Evolutionary conservation across 2,888 invertebrate genomes (phyloP), one percentile per base, ranked within the genome.

Genomic region (Idaea biselata): DNA sequence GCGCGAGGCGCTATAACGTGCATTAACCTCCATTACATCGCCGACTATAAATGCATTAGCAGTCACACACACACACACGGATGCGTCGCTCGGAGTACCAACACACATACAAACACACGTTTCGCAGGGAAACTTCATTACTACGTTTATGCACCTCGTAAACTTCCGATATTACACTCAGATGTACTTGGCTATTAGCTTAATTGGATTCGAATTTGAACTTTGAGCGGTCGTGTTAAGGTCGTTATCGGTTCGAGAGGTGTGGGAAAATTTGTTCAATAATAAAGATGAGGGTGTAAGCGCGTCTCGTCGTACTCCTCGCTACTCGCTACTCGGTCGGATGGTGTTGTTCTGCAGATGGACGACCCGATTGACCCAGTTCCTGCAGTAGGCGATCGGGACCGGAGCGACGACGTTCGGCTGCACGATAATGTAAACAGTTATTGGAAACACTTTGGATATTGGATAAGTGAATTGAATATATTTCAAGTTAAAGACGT

Each of bases 121-220:
- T 61, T 59, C 62, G 66, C 66, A 61, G 63, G 59, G 63, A 63
- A 61, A 55, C 63, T 65, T 63, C 65, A 66, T 64, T 67, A 60
- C 58, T 44, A 60, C 60, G 67, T 65, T 68, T 66, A 66, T 69
- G 65, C 63, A 68, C 69, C 66, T 61, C 61, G 61, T 65, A 65
- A 63, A 59, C 58, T 63, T 14, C 44, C 11, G 59, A 54, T 54
- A 59, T 65, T 63, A 63, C 53, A 56, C 58, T 62, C 63, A 71
- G 66, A 64, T 68, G 67, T 56, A 8, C 59, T 54, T 58, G 18
- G 55, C 16, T 54, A 62, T 18, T 58, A 17, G 55, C 16, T 57
- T 25, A 58, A 66, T 62, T 62, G 44, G 59, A 59, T 67, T 14
- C 5, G 55, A 17, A 55, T 62, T 56, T 32, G 53, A 63, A 63